Percentiles rank a stretch among this genome's conserved stretches.
Conservation (phyloP, 1,140 invertebrate genomes). For the Drosophila kurseongensis region DNA sequence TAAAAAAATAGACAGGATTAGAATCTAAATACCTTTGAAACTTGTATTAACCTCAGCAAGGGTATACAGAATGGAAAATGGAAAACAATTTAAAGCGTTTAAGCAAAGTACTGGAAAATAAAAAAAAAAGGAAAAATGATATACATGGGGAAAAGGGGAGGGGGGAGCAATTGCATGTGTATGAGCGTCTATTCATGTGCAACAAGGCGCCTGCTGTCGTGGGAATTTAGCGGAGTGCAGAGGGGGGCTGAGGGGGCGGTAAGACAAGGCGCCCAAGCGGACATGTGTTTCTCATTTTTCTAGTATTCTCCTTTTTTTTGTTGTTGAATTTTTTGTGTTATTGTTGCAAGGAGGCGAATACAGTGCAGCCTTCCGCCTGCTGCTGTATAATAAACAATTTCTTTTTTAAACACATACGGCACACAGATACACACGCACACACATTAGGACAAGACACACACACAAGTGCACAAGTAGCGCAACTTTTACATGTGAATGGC, state of each 20-base stretch:
- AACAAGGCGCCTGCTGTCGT: conserved; percentile 66
- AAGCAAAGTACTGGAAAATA: conserved; percentile 28
- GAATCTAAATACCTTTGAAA: no score
- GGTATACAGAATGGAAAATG: conserved; percentile 3
- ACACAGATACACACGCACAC: conserved; percentile 13
- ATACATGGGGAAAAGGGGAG: not conserved
- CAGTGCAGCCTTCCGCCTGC: conserved; percentile 38
- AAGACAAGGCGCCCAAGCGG: conserved; percentile 24
- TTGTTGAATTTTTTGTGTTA: conserved; percentile 3
- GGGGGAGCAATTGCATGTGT: conserved; percentile 36
- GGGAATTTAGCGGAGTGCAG: conserved; percentile 7
- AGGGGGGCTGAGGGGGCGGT: not conserved
- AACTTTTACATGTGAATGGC: conserved; percentile 22
- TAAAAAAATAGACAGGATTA: no score
- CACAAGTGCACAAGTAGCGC: conserved; percentile 5
- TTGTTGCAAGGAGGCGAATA: conserved; percentile 25
- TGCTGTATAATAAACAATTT: conserved; percentile 74
- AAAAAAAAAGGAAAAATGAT: not conserved
- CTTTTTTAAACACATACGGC: conserved; percentile 36
- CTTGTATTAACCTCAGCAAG: no score
- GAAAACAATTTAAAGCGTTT: conserved; percentile 47
- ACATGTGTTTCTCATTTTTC: conserved; percentile 52
- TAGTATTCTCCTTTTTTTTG: conserved; percentile 1
- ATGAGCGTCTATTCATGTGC: conserved; percentile 69
- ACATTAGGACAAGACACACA: conserved; percentile 10